These are phyloP conservation scores for Leptoteleia sp. DNA, from an alignment of 1,140 invertebrate species.

Conservation along the genomic window DNA sequence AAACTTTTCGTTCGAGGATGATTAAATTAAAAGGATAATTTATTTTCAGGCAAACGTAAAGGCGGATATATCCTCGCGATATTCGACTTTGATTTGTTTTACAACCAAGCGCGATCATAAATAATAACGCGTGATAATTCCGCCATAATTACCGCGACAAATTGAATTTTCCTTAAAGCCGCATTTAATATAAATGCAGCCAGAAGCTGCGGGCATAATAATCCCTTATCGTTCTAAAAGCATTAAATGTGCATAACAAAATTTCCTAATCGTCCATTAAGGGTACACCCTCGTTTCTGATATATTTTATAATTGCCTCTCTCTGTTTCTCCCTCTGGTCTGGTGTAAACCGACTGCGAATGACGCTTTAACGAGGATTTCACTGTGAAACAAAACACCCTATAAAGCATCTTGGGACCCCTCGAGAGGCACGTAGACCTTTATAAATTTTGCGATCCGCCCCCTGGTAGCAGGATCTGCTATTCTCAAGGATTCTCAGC, in stretches of 20 bases:
- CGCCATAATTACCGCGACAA: constrained; percentile 15
- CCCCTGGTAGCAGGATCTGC: constrained; percentile 64
- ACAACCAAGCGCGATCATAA: constrained; percentile 20
- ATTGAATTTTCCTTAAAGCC: constrained; percentile 47
- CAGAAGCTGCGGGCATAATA: constrained; percentile 16
- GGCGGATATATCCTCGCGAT: not conserved
- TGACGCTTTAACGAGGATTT: constrained; percentile 73
- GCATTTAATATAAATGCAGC: constrained; percentile 29
- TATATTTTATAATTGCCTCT: constrained; percentile 64
- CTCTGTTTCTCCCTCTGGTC: constrained; percentile 43
- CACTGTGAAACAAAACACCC: constrained; percentile 74
- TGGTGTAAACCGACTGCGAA: constrained; percentile 75
- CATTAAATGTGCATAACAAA: constrained; percentile 59
- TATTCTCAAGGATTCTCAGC: constrained; percentile 73
- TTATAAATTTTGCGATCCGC: constrained; percentile 77
- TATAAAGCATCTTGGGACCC: constrained; percentile 71
- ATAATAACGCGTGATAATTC: constrained; percentile 30
- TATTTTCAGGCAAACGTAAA: no score
- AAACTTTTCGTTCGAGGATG: no score
- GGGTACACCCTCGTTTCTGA: constrained; percentile 44
- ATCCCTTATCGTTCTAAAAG: constrained; percentile 50
- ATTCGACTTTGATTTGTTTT: constrained; percentile 5
- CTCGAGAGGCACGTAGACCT: constrained; percentile 74
- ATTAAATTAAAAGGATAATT: no score
- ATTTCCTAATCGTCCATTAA: constrained; percentile 57